Evolutionary conservation across 2,113 vertebrate species (phyloP), one percentile per base, ranked within the genome.

Genomic region (Apaloderma vittatum): DNA sequence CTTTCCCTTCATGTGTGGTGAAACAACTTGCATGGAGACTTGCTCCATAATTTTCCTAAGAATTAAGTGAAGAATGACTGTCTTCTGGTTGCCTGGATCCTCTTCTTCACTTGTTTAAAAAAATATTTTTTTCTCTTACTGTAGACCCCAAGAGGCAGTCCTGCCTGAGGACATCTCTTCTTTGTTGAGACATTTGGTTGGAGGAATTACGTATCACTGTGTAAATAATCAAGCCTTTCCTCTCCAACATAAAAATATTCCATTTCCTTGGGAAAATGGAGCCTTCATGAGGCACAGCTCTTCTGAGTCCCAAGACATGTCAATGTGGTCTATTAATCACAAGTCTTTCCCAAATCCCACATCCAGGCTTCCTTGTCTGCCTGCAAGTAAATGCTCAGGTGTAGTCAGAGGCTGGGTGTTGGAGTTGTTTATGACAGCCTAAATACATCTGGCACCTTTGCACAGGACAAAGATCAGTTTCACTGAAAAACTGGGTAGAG

Each of bases 401-500:
- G 37, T 83, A 80, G 46, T 51, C 48, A 51, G n/a, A 62, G 62
- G 17, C 67, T 90, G 71, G 86, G 12, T 66, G 92, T 76, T 77
- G 51, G 26, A 88, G 55, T 24, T 90, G 29, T 94, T 92, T 95
- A 74, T 59, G 91, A 80, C 79, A 92, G 43, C 12, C 72, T 88
- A 91, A 88, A 93, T 37, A 88, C 0, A 4, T 92, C 88, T 94
- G 93, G 72, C 43, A 84, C 67, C 32, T 92, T 80, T 74, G 51
- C 67, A 46, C 27, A 30, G 75, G 55, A 93, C 86, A 95, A 94
- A 95, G 91, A 67, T 43, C 75, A 76, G 86, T 63, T 94, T 93
- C 83, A 74, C 51, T 67, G 79, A 54, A 80, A 68, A 86, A 70
- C 79, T 58, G 63, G 14, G 34, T 58, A 62, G 67, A 88, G 54